Evolutionary conservation across 2,113 vertebrate genomes (phyloP), one percentile per base, ranked within the genome.

Genomic region (Felis chaus): DNA sequence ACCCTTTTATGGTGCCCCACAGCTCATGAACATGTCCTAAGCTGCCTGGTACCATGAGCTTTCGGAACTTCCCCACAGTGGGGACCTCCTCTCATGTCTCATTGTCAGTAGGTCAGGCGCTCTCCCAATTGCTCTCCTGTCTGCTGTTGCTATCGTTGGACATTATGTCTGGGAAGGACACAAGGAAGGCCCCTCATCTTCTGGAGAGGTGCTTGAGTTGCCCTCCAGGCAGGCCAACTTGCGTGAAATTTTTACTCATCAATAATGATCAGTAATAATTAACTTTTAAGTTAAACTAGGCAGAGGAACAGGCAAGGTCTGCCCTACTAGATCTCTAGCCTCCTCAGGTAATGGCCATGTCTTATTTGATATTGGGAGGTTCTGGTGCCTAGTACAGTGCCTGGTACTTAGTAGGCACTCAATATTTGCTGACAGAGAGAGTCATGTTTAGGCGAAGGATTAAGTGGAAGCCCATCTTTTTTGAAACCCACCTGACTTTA

Each of bases 371-470:
- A 57, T 89, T 63, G 86, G 18, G 29, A 74, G 5, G 66, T 39
- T 81, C 45, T 92, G 41, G 25, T 78, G 68, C 25, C 82, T 25
- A 27, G 39, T n/a, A 50, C 9, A 88, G 55, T 63, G n/a, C 68
- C 92, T 83, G 53, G 23, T 15, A 73, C 63, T 73, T 25, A n/a
- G 36, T 31, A 41, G 76, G 31, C 1, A 13, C 13, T 92, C 39
- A 55, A n/a, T 71, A 9, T 80, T 63, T 50, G 23, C 50, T 57
- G 8, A 73, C n/a, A 55, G 41, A 66, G 41, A 66, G 31, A 13
- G 53, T 29, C n/a, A 33, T 96, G 91, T 92, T 53, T 61, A 76
- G 39, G 8, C 89, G 45, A 76, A 95, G 53, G 45, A 73, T 50
- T 50, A 66, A 86, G 14, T 69, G 10, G 23, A 45, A 41, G 23